Evolutionary conservation across 2,113 vertebrate species (phyloP).

Genomic region (Sapajus apella): DNA sequence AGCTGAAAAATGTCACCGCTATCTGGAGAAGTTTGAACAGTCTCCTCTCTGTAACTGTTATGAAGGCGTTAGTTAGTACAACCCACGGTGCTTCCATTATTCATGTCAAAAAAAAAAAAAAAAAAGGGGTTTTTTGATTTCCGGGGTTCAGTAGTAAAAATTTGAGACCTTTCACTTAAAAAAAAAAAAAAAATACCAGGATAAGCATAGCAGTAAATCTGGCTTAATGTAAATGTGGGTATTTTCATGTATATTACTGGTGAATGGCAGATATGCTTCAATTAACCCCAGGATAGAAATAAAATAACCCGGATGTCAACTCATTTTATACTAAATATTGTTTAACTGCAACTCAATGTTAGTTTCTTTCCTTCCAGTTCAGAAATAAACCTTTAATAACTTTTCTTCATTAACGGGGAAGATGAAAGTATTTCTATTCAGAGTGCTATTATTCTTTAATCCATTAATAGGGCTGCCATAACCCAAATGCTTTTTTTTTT

Average conservation of each 20-base stretch:
- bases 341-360: neutral
- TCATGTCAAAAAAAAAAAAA: no score
- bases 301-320: neutral
- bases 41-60: no score
- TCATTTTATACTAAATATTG: neutral
- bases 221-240: neutral
- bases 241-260: neutral
- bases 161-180: no score
- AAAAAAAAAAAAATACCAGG: neutral
- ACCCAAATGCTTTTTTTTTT: neutral
- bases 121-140: no score
- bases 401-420: neutral
- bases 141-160: no score
- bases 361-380: neutral
- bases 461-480: neutral
- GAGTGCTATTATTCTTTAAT: neutral
- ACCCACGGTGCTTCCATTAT: no score
- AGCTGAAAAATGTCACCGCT: no score
- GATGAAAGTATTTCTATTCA: neutral
- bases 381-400: constrained; percentile 1
- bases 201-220: neutral
- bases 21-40: no score
- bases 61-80: no score
- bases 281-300: constrained; percentile 4
- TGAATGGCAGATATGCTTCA: neutral